Evolutionary conservation across 1,140 invertebrate genomes (phyloP), one percentile per base, ranked within the genome.

Genomic region (Diabrotica undecimpunctata): DNA sequence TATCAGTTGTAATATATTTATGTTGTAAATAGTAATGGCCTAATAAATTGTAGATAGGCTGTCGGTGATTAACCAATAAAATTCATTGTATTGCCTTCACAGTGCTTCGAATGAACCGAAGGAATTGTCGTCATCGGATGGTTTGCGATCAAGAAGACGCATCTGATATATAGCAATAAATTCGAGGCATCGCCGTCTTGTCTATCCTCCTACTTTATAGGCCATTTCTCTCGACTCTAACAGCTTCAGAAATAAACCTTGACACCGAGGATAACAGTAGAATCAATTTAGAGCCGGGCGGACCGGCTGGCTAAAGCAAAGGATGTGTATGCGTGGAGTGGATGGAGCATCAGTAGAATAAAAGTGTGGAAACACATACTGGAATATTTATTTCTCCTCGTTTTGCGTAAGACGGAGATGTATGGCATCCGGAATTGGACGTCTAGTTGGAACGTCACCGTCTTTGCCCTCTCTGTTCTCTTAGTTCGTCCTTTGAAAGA

Each of bases 401-500:
- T 61, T 68, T 66, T 65, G 67, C 61, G 67, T 63, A 55, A 55
- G 67, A 68, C 67, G 54, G 54, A 66, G 67, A 68, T 65, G 64
- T 68, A 68, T 68, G 62, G 67, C 60, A 65, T 61, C 59, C 58
- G 54, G 60, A 68, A 68, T 68, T 65, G 64, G 64, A 64, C 55
- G 56, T 65, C 60, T 68, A 64, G 67, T 66, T 58, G 62, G 60
- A 65, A 56, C 55, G 56, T 62, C 60, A 60, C 35, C 64, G 60
- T 68, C 60, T 59, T 59, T 54, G 59, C 57, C 60, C 65, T 66
- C 60, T 66, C 46, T n/a, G 41, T n/a, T 46, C 41, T 46, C 8
- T 46, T 4, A 10, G n/a, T 46, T 46, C 41, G 3, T 25, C 25
- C 25, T 25, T 25, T 25, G 25, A 25, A 25, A 25, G 25, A 25